These are phyloP conservation scores for Microhierax caerulescens DNA, from an alignment of 2,797 vertebrate species.

Conservation along the genomic window DNA sequence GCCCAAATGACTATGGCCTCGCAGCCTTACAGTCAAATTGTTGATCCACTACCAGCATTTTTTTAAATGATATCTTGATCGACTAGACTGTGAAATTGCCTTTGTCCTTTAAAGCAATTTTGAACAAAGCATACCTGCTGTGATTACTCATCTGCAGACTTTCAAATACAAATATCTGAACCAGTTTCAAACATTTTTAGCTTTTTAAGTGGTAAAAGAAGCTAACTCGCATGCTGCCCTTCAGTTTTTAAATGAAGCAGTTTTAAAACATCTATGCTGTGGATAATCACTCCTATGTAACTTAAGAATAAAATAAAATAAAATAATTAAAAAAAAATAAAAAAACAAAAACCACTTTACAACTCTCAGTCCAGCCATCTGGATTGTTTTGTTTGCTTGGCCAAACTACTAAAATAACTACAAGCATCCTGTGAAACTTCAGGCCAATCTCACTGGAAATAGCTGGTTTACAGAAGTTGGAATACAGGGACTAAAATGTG, in stretches of 20 bases:
- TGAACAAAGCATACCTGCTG: slow-evolving; percentile 29
- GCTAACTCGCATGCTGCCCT: slow-evolving; percentile 1
- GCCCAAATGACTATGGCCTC: neutral
- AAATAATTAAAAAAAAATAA: neutral
- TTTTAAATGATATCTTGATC: neutral
- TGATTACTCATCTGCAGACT: slow-evolving; percentile 30
- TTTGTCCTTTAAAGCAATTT: slow-evolving; percentile 46
- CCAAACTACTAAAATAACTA: slow-evolving; percentile 28
- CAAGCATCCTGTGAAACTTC: slow-evolving; percentile 33
- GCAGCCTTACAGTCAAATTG: neutral
- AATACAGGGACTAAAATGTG: neutral
- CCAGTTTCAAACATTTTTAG: slow-evolving; percentile 22
- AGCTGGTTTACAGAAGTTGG: neutral
- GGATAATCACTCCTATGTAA: slow-evolving; percentile 14
- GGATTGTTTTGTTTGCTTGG: slow-evolving; percentile 18
- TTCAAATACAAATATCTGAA: slow-evolving; percentile 35
- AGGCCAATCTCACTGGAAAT: slow-evolving; percentile 21
- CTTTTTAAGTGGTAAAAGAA: slow-evolving; percentile 40
- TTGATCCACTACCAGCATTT: neutral
- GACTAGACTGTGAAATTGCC: slow-evolving; percentile 28
- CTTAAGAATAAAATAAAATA: neutral
- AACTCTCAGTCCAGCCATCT: slow-evolving; percentile 9
- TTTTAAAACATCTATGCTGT: slow-evolving; percentile 18
- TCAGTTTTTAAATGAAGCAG: slow-evolving; percentile 1
- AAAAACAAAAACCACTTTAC: neutral